Evolutionary conservation across 2,888 invertebrate genomes (phyloP).

Genomic region (Thecophora atra): DNA sequence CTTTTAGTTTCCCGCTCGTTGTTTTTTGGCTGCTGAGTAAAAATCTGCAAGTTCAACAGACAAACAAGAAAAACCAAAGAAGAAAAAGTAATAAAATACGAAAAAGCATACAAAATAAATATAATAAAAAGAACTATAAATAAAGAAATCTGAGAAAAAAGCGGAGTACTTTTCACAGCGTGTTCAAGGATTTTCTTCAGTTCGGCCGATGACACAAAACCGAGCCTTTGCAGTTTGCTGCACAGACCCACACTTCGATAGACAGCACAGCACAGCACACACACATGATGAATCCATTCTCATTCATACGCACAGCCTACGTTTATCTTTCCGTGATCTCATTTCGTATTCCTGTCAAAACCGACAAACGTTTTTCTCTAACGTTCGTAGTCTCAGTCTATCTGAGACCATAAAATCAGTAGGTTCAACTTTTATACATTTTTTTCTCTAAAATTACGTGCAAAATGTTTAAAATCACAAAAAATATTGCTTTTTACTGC

Average conservation of each 20-base stretch:
- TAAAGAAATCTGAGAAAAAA: not conserved
- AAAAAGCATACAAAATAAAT: not conserved
- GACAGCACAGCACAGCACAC: not conserved
- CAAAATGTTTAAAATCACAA: constrained; percentile 34
- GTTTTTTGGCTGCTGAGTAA: not conserved
- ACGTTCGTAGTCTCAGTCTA: too few relatives aligned
- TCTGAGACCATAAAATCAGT: too few relatives aligned
- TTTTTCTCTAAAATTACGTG: constrained; percentile 31
- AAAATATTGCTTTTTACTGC: too few relatives aligned
- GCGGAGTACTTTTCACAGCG: not conserved
- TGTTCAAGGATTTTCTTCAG: constrained; percentile 5
- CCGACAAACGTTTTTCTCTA: constrained; percentile 12
- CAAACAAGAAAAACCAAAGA: not conserved
- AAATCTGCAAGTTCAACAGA: constrained; percentile 25
- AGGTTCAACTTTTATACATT: not conserved
- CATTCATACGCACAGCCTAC: not conserved
- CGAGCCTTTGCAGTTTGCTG: constrained; percentile 13
- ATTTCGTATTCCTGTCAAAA: constrained; percentile 36
- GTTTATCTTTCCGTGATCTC: constrained; percentile 17
- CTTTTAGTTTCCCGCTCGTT: constrained; percentile 9
- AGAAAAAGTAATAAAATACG: not conserved
- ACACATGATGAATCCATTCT: not conserved
- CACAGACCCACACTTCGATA: not conserved
- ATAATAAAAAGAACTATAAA: not conserved
- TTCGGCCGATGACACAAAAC: constrained; percentile 32